Evolutionary conservation across 2,797 vertebrate genomes (phyloP), one percentile per base, ranked within the genome.

Genomic region (Mus spretus): DNA sequence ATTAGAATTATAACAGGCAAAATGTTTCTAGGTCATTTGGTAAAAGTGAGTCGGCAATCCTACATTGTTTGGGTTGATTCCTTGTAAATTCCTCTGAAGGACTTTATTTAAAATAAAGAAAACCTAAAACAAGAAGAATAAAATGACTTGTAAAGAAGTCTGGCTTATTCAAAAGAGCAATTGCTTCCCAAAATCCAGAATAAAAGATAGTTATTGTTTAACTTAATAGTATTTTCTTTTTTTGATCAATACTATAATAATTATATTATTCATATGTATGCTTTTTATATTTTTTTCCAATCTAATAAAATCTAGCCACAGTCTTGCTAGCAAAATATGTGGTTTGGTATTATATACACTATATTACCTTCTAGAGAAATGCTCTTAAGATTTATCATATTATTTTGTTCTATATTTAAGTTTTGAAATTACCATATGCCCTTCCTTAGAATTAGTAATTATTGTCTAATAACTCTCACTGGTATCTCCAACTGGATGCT

Each of bases 341-440:
- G 74, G 50, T 47, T 67, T 55, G 57, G n/a, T 57, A 12, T 81
- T 47, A 87, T 83, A 92, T 57, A 37, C 0, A 10, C 47, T 81
- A 61, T 84, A 79, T 80, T 24, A 26, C 14, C 50, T 90, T 89
- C 12, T 61, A 61, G 1, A 31, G 4, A 8, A 89, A 85, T 81
- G 3, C 3, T 63, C 28, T 85, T 74, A 87, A 4, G 59, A 22
- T 63, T 65, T 37, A 34, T 86, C 28, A 75, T 14, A 8, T 37
- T 90, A 57, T 55, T 65, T 5, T 47, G 22, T 19, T 34, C 34
- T 86, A 17, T 37, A 72, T 53, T 24, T 70, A 65, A 31, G 53
- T 31, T 94, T 78, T 82, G 31, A 94, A 96, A 59, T 86, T 0
- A 93, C 28, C 63, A 28, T 72, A 81, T 59, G 31, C 55, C 55